phyloP scores from a whole-genome alignment of 2,113 vertebrate genomes.

The Ceratotherium simum region DNA sequence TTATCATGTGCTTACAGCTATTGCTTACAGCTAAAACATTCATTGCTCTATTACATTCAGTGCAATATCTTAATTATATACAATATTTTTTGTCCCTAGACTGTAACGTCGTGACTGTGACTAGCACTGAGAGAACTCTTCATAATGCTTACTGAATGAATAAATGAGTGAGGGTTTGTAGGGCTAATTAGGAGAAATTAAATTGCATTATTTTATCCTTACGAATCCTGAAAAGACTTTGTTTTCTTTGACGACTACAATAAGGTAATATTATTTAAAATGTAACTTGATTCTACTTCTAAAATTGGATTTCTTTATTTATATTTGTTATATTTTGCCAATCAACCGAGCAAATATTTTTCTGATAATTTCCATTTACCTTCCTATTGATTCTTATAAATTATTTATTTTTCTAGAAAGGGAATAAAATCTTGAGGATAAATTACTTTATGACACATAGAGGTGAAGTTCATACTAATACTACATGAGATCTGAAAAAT shows the following conservation, averaged over 20 bases:
- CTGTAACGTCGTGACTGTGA: background rate
- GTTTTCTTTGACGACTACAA: background rate
- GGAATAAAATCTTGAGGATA: background rate
- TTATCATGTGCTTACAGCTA: background rate
- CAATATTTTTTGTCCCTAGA: background rate
- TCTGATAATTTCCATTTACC: background rate
- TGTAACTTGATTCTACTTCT: background rate
- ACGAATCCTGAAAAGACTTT: background rate
- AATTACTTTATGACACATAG: background rate
- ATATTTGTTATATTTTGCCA: background rate
- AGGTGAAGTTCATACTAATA: constrained; percentile 25
- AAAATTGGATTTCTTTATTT: background rate
- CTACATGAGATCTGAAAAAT: background rate
- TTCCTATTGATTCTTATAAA: background rate
- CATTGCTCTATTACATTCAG: background rate
- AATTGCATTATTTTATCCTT: background rate
- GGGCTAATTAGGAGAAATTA: background rate
- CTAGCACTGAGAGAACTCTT: background rate
- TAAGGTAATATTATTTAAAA: background rate
- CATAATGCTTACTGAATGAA: background rate
- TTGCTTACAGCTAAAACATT: background rate
- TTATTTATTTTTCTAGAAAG: background rate
- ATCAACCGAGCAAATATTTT: background rate
- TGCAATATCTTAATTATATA: background rate
- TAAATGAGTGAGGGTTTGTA: background rate